phyloP scores from a whole-genome alignment of 2,797 vertebrate species.

The Lepus oiostolus region DNA sequence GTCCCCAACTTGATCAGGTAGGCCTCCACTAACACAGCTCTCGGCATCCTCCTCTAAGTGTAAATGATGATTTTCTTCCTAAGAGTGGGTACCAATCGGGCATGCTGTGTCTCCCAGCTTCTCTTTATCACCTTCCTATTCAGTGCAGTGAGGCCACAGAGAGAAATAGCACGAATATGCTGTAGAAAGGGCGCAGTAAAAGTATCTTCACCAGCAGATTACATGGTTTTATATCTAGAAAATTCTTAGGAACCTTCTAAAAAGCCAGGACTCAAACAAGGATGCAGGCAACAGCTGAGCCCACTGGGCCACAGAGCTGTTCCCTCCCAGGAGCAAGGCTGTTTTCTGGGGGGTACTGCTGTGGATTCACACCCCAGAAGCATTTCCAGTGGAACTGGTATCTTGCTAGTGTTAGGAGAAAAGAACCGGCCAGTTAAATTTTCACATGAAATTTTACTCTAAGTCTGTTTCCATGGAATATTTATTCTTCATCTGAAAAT shows the following conservation, averaged over 20 bases:
- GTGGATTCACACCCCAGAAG: not conserved
- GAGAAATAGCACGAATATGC: not conserved
- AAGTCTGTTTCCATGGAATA: not conserved
- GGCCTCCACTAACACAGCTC: not conserved
- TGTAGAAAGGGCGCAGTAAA: not conserved
- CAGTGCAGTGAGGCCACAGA: not conserved
- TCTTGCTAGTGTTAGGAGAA: not conserved
- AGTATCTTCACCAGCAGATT: not conserved
- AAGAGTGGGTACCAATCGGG: not conserved
- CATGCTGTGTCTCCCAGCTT: not conserved
- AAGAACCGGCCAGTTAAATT: conserved; percentile 34
- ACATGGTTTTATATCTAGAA: not conserved
- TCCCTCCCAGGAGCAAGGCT: not conserved
- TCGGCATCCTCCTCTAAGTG: not conserved
- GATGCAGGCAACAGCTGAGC: too few species aligned
- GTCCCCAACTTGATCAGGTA: not conserved
- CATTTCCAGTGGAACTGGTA: not conserved
- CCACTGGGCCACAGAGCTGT: too few species aligned
- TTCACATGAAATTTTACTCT: not conserved
- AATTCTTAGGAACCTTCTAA: not conserved
- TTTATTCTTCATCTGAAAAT: conserved; percentile 50
- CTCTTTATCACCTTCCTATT: not conserved
- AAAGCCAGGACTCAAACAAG: not conserved
- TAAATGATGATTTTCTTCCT: not conserved
- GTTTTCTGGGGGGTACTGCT: not conserved